Evolutionary conservation across 1,140 invertebrate species (phyloP).

Genomic region (Augochlora pura): DNA sequence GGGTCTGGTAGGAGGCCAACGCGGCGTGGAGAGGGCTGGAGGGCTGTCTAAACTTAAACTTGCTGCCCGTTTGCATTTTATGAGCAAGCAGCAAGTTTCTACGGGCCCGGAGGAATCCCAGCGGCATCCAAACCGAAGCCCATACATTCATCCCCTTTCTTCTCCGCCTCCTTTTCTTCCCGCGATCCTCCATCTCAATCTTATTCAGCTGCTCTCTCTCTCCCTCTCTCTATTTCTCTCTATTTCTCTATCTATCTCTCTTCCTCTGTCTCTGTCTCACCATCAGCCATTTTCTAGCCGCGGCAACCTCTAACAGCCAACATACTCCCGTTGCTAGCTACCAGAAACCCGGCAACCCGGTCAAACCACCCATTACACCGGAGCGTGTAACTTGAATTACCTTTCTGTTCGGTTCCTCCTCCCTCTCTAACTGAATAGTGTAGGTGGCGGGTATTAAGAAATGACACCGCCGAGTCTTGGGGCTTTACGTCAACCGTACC

Average conservation of each 20-base stretch:
- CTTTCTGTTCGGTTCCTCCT: conserved; percentile 37
- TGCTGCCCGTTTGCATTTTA: conserved; percentile 76
- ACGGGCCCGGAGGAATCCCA: conserved; percentile 59
- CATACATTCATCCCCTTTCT: conserved; percentile 66
- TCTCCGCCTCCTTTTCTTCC: background rate
- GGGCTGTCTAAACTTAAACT: conserved; percentile 74
- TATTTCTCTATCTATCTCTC: no score
- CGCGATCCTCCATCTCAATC: no score
- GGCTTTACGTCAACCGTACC: conserved; percentile 21
- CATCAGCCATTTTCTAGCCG: conserved; percentile 37
- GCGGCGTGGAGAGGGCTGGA: conserved; percentile 21
- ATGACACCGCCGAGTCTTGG: conserved; percentile 49
- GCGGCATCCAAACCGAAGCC: conserved; percentile 64
- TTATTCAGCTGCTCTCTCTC: no score
- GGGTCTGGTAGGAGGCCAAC: background rate
- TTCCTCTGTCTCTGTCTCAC: background rate
- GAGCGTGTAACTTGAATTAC: conserved; percentile 62
- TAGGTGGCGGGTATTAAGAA: conserved; percentile 40
- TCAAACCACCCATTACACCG: conserved; percentile 60
- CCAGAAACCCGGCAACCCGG: conserved; percentile 44
- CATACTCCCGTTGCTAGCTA: conserved; percentile 38
- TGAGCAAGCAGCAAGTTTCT: conserved; percentile 66
- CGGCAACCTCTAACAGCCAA: conserved; percentile 33
- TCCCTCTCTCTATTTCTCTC: no score
- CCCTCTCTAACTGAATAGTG: conserved; percentile 7